Conservation (phyloP, 2,888 invertebrate species). For the Cosmia trapezina region DNA sequence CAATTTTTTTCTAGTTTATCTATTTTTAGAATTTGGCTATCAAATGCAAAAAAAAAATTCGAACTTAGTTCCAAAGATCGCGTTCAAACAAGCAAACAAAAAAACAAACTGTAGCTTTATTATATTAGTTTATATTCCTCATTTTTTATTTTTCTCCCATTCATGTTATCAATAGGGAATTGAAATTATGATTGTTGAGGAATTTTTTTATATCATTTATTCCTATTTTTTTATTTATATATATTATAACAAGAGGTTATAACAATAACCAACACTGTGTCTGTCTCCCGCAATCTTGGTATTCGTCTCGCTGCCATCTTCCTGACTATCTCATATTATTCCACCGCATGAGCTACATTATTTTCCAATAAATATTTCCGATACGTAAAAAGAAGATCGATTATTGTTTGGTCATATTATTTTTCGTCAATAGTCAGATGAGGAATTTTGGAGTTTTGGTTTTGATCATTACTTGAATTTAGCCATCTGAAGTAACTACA, state of each 20-base stretch:
- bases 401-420: neutral
- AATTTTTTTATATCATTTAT: conserved; percentile 22
- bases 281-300: neutral
- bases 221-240: neutral
- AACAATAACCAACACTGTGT: neutral
- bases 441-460: too few species aligned
- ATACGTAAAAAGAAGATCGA: neutral
- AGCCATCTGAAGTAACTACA: neutral
- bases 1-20: too few species aligned
- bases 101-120: too few species aligned
- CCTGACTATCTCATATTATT: neutral
- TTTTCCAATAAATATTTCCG: neutral
- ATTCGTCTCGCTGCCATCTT: too few species aligned
- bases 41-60: too few species aligned
- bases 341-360: neutral
- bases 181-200: conserved; percentile 21
- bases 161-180: neutral
- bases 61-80: too few species aligned
- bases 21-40: too few species aligned
- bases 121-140: too few species aligned
- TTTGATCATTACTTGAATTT: too few species aligned
- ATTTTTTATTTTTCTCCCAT: too few species aligned
- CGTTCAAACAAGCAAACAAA: too few species aligned
- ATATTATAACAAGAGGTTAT: neutral
- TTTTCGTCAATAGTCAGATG: too few species aligned